Percentiles rank a stretch among this genome's conserved stretches.
These are phyloP conservation scores for Arremon aurantiirostris DNA, from an alignment of 2,797 vertebrate species.

Conservation along the genomic window DNA sequence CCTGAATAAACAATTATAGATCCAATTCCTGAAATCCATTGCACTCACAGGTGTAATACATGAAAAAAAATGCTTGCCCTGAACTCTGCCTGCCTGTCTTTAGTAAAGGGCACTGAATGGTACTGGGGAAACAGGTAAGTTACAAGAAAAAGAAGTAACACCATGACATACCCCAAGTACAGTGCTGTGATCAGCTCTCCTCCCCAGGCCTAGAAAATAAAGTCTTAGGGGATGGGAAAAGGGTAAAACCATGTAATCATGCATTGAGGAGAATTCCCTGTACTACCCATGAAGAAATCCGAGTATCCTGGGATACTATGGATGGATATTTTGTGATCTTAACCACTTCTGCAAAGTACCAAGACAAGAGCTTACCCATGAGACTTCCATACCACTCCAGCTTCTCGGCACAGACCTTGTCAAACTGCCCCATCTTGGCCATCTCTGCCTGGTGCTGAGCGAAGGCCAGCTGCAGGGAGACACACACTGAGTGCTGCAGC, in stretches of 20 bases:
- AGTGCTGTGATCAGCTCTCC: not conserved
- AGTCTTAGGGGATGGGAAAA: not conserved
- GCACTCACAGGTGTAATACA: not conserved
- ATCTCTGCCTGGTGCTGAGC: constrained; percentile 88
- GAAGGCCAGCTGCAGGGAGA: constrained; percentile 80
- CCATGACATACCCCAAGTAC: not conserved
- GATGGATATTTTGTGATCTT: not conserved
- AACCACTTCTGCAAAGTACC: not conserved
- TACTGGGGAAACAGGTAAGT: fast-evolving
- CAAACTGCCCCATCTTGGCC: constrained; percentile 78
- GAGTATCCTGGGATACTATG: not conserved
- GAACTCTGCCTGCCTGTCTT: not conserved
- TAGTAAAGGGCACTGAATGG: not conserved
- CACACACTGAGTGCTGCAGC: not conserved
- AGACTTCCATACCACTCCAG: constrained; percentile 85
- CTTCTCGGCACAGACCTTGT: constrained; percentile 70
- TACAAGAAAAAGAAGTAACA: not conserved
- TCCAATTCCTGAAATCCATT: not conserved
- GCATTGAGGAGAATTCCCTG: not conserved
- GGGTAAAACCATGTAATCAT: fast-evolving
- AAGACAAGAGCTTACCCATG: constrained; percentile 72
- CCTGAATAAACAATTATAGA: not conserved
- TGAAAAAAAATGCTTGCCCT: not conserved
- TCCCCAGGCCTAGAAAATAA: not conserved
- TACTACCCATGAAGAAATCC: not conserved